Evolutionary conservation across 2,888 invertebrate genomes (phyloP), one percentile per base, ranked within the genome.

Genomic region (Acheta domesticus): DNA sequence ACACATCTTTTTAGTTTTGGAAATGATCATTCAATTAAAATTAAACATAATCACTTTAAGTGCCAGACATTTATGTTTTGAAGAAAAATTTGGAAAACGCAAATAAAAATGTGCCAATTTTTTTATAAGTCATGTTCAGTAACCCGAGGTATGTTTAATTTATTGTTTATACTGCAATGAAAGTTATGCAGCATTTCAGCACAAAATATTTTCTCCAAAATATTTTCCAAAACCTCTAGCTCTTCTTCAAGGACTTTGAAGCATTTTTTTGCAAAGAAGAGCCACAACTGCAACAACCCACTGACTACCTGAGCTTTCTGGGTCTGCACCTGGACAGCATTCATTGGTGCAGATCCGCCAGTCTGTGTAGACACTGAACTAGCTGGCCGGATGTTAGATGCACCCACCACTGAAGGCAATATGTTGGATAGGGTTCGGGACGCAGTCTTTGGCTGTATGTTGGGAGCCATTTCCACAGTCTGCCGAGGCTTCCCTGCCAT

Each of bases 281-380:
- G 62, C 16, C 62, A 62, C 62, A n/a, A 62, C 62, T 62, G 62
- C 62, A 62, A 62, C 62, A 62, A 19, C 62, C 62, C 36, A 75
- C 75, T 23, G 36, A 75, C 36, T 79, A 83, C 84, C 83, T 83
- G 83, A 16, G 82, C 81, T 79, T 84, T 84, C 78, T 83, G 84
- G 48, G 82, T 82, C 82, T 87, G 86, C 83, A 86, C 86, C 82
- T 87, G 85, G 50, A 87, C 86, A 86, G 78, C 86, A 86, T 83
- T 86, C 85, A 80, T 89, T 21, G 20, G 23, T 14, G 76, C 48
- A 62, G 62, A 62, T 48, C 48, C 76, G 21, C 86, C 87, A 0
- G 96, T 96, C 87, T 96, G 96, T 0, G 96, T 96, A 11, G 95
- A 95, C 16, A 96, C 95, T 0, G 94, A 94, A 83, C 94, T 93